phyloP scores from a whole-genome alignment of 2,797 vertebrate genomes.

The Garrulus glandarius region DNA sequence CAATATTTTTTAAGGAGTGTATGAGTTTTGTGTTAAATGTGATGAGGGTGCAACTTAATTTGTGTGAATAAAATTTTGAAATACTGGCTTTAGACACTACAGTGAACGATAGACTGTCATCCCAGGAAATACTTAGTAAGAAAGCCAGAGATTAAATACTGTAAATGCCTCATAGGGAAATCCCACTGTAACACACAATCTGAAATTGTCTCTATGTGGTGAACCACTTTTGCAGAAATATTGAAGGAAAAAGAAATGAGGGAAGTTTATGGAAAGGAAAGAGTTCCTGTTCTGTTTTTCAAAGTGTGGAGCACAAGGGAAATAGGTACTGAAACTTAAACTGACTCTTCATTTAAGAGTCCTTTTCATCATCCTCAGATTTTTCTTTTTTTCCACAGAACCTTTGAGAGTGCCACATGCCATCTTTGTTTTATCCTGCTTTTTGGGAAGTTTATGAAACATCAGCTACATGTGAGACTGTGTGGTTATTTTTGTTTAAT shows the following conservation, averaged over 20 bases:
- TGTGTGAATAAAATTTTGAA: not conserved
- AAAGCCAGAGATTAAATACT: not conserved
- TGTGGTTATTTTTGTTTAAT: not conserved
- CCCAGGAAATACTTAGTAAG: not conserved
- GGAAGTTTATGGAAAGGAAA: not conserved
- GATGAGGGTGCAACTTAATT: not conserved
- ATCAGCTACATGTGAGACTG: not conserved
- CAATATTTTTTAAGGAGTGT: not conserved
- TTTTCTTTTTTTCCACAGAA: not conserved
- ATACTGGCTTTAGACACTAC: not conserved
- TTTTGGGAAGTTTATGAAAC: not conserved
- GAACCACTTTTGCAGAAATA: not conserved
- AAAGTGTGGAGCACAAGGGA: not conserved
- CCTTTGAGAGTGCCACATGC: not conserved
- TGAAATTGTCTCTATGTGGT: not conserved
- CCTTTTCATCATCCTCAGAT: not conserved
- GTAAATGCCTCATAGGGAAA: not conserved
- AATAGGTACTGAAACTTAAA: not conserved
- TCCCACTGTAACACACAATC: not conserved
- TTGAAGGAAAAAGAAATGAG: not conserved
- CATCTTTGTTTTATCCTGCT: not conserved
- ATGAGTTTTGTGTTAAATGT: not conserved
- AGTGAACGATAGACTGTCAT: not conserved
- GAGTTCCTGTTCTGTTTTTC: not conserved
- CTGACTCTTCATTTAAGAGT: not conserved